Percentiles rank a stretch among this genome's conserved stretches.
phyloP scores from a whole-genome alignment of 2,888 invertebrate species.

The Orthosia gracilis region DNA sequence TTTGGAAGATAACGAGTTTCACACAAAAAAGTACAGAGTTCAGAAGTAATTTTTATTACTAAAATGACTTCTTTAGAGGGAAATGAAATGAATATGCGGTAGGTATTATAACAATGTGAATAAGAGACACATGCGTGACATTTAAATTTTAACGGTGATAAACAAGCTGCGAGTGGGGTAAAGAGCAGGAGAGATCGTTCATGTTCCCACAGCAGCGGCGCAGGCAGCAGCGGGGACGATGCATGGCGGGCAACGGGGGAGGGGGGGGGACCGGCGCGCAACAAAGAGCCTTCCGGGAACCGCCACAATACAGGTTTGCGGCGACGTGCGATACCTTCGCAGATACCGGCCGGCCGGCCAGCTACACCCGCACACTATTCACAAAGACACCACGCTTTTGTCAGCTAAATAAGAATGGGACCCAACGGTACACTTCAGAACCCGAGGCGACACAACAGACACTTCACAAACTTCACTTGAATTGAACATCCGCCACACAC shows the following conservation, averaged over 20 bases:
- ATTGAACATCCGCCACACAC: slow-evolving; percentile 36
- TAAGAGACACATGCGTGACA: slow-evolving; percentile 39
- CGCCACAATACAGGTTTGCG: slow-evolving; percentile 90
- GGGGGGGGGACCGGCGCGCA: slow-evolving; percentile 80
- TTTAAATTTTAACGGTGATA: slow-evolving; percentile 58
- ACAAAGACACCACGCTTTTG: slow-evolving; percentile 77
- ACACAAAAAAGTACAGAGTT: slow-evolving; percentile 17
- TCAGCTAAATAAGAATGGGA: slow-evolving; percentile 79
- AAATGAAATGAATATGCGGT: slow-evolving; percentile 13
- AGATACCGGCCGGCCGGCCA: slow-evolving; percentile 85
- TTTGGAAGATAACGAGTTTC: slow-evolving; percentile 45
- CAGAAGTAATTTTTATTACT: slow-evolving; percentile 24
- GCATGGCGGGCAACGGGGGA: slow-evolving; percentile 63
- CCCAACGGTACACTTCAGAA: slow-evolving; percentile 75
- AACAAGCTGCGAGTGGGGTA: slow-evolving; percentile 66
- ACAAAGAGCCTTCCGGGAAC: slow-evolving; percentile 91
- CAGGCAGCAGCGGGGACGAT: slow-evolving; percentile 69
- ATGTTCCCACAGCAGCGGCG: slow-evolving; percentile 78
- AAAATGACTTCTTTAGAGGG: slow-evolving; percentile 15
- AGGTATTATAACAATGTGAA: slow-evolving; percentile 25
- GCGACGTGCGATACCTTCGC: slow-evolving; percentile 90
- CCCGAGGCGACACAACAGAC: slow-evolving; percentile 22
- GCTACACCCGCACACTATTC: slow-evolving; percentile 76
- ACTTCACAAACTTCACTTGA: slow-evolving; percentile 39
- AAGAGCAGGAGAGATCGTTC: slow-evolving; percentile 75